A percentile compares a stretch with the other conserved stretches of the same genome.
Evolutionary conservation across 1,140 invertebrate species (phyloP).

Genomic region (Olivierus martensii): DNA sequence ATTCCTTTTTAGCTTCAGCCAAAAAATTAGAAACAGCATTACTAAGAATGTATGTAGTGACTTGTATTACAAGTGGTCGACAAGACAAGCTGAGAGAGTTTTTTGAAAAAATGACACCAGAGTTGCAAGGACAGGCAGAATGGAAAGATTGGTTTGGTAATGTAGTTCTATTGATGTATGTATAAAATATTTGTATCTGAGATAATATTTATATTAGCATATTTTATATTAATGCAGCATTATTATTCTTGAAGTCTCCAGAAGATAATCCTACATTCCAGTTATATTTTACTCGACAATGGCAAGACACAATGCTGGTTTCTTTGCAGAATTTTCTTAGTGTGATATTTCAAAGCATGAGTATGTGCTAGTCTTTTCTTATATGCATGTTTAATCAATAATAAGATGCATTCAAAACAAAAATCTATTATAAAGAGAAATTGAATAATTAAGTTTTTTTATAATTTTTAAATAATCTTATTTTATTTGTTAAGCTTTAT

Average conservation of each 20-base stretch:
- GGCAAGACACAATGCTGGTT: constrained; percentile 88
- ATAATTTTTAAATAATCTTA: too few relatives aligned
- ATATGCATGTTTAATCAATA: too few relatives aligned
- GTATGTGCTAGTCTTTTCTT: too few relatives aligned
- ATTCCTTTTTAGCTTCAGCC: constrained; percentile 59
- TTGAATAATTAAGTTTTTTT: too few relatives aligned
- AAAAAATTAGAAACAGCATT: constrained; percentile 78
- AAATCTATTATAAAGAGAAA: too few relatives aligned
- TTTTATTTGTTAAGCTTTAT: too few relatives aligned
- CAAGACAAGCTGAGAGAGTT: constrained; percentile 79
- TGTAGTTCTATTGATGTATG: too few relatives aligned
- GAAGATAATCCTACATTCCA: constrained; percentile 77
- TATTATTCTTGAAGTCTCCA: constrained; percentile 79
- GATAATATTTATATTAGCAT: too few relatives aligned
- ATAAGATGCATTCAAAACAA: too few relatives aligned
- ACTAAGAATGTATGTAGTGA: constrained; percentile 77
- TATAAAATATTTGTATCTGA: too few relatives aligned
- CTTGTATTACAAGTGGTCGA: constrained; percentile 62
- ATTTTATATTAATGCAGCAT: constrained; percentile 39
- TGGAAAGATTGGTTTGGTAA: constrained; percentile 98
- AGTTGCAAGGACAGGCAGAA: constrained; percentile 73
- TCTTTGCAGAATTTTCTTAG: constrained; percentile 88
- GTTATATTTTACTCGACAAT: constrained; percentile 78
- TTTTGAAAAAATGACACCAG: constrained; percentile 70
- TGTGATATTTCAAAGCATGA: constrained; percentile 49